Conservation (phyloP, 2,888 invertebrate species). For the Troglohyphantes excavatus region DNA sequence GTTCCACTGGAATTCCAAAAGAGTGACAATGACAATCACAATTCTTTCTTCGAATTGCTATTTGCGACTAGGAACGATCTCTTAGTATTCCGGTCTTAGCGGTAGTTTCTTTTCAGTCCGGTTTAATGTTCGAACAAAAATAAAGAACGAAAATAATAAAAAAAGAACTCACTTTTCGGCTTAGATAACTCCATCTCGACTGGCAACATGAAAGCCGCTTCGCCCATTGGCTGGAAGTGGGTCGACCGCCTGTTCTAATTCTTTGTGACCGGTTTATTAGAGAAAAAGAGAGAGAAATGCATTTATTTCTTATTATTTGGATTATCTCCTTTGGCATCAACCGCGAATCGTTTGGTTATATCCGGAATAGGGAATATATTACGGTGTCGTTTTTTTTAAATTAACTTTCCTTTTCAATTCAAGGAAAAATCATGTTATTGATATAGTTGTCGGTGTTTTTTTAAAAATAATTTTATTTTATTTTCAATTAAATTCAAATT, state of each 20-base stretch:
- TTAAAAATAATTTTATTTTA: no score
- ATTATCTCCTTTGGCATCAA: background rate
- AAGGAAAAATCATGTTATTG: no score
- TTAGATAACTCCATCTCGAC: background rate
- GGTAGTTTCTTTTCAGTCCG: background rate
- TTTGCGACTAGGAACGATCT: background rate
- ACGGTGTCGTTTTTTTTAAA: background rate
- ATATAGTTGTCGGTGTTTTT: no score
- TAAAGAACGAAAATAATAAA: background rate
- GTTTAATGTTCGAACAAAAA: background rate
- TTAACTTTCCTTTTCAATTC: background rate
- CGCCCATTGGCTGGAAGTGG: slow-evolving; percentile 22
- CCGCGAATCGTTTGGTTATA: background rate
- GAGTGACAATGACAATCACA: background rate
- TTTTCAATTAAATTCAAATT: no score
- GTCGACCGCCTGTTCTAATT: slow-evolving; percentile 64
- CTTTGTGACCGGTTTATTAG: slow-evolving; percentile 68
- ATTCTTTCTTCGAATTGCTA: background rate
- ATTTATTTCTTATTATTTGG: background rate
- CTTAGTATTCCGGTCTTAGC: slow-evolving; percentile 3
- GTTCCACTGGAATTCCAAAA: background rate
- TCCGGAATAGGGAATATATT: background rate
- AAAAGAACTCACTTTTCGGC: background rate
- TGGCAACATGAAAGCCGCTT: slow-evolving; percentile 16
- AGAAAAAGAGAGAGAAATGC: background rate